Conservation (phyloP, 2,888 invertebrate species). For the Timema podura region DNA sequence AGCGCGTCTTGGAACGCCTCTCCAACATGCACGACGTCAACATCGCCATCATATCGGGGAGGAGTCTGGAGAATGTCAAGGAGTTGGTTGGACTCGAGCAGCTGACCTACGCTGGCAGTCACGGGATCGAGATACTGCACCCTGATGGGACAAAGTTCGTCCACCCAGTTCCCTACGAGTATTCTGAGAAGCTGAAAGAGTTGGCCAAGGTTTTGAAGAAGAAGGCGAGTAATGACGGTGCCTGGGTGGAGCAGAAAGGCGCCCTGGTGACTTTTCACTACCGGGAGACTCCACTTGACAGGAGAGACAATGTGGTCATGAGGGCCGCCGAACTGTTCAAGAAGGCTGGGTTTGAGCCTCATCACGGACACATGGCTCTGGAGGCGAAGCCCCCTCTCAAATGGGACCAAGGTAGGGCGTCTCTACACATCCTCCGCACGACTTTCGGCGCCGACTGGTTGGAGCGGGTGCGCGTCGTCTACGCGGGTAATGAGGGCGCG, state of each 20-base stretch:
- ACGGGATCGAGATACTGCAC: constrained; percentile 46
- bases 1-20: constrained; percentile 42
- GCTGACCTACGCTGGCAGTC: constrained; percentile 46
- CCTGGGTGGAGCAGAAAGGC: constrained; percentile 47
- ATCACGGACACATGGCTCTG: constrained; percentile 42
- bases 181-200: constrained; percentile 41
- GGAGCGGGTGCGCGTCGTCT: constrained; percentile 44
- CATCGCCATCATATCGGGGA: constrained; percentile 46
- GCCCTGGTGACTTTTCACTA: constrained; percentile 45
- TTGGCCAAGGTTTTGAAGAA: constrained; percentile 41
- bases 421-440: constrained; percentile 45
- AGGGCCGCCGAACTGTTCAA: constrained; percentile 42
- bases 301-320: constrained; percentile 39
- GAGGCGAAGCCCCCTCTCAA: constrained; percentile 45
- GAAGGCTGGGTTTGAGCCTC: constrained; percentile 42
- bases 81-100: constrained; percentile 44
- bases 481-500: constrained; percentile 45
- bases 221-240: constrained; percentile 43
- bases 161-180: constrained; percentile 45
- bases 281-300: constrained; percentile 40
- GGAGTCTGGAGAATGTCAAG: constrained; percentile 43
- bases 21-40: constrained; percentile 44
- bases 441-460: constrained; percentile 47
- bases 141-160: constrained; percentile 46
- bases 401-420: constrained; percentile 46